A percentile compares a stretch with the other conserved stretches of the same genome.
These are phyloP conservation scores for Conops quadrifasciatus DNA, from an alignment of 2,888 invertebrate species.

Conservation along the genomic window DNA sequence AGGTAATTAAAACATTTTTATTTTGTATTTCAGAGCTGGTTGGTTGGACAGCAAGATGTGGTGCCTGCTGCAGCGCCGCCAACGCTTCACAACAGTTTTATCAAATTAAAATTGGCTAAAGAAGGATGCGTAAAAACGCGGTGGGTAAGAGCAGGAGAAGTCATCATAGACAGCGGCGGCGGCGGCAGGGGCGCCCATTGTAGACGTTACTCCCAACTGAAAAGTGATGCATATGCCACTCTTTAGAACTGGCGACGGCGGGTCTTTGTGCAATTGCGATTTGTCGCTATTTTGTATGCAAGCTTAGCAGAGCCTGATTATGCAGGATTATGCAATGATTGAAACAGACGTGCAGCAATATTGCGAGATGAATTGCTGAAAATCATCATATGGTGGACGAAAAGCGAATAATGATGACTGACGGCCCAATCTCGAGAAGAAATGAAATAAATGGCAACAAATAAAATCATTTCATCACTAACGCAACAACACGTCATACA, in stretches of 20 bases:
- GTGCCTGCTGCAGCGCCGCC: conserved; percentile 47
- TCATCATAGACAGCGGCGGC: not conserved
- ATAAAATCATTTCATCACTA: not conserved
- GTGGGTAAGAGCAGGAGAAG: conserved; percentile 8
- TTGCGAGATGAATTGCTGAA: conserved; percentile 1
- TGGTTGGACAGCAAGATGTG: conserved; percentile 45
- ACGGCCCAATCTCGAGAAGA: conserved; percentile 15
- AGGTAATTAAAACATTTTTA: conserved; percentile 16
- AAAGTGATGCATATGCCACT: conserved; percentile 72
- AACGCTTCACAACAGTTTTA: conserved; percentile 9
- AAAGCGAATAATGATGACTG: not conserved
- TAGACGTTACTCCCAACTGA: conserved; percentile 67
- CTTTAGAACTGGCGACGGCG: conserved; percentile 76
- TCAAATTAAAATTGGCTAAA: conserved; percentile 35
- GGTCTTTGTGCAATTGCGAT: conserved; percentile 80
- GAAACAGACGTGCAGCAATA: conserved; percentile 2
- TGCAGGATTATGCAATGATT: not conserved
- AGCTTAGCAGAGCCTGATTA: not conserved
- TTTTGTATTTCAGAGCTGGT: conserved; percentile 56
- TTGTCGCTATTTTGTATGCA: conserved; percentile 68
- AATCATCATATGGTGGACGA: not conserved
- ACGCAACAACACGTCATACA: not conserved
- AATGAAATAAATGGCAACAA: too few relatives aligned
- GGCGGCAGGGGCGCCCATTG: not conserved
- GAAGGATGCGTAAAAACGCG: conserved; percentile 47